These are phyloP conservation scores for Agrenia bidenticulata DNA, from an alignment of 2,888 invertebrate species.

Conservation along the genomic window DNA sequence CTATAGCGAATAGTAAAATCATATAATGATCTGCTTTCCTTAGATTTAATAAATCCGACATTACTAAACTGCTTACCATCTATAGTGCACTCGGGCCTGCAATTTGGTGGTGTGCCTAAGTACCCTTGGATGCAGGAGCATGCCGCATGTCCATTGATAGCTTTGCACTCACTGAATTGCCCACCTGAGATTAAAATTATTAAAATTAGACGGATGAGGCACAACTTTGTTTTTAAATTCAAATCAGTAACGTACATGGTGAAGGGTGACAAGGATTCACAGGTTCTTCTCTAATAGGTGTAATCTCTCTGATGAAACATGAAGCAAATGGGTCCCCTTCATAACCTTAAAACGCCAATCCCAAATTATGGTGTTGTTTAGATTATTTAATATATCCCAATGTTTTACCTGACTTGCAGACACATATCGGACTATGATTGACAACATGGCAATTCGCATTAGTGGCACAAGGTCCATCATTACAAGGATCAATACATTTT, in stretches of 20 bases:
- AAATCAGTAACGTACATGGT: slow-evolving; percentile 53
- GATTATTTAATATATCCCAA: slow-evolving; percentile 5
- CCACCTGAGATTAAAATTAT: slow-evolving; percentile 54
- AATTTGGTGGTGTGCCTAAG: slow-evolving; percentile 65
- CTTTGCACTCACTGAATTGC: slow-evolving; percentile 67
- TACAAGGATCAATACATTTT: slow-evolving; percentile 83
- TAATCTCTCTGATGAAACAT: slow-evolving; percentile 30
- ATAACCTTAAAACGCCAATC: not conserved
- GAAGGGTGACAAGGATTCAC: slow-evolving; percentile 53
- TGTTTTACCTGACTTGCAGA: slow-evolving; percentile 59
- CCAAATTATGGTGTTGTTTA: no score
- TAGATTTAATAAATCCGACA: no score
- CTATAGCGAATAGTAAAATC: not conserved
- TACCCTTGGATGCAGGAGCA: slow-evolving; percentile 66
- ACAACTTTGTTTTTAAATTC: no score
- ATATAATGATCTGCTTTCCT: not conserved
- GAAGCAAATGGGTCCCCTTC: slow-evolving; percentile 36
- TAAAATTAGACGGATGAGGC: not conserved
- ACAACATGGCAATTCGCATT: slow-evolving; percentile 73
- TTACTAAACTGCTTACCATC: no score
- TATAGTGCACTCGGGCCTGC: slow-evolving; percentile 54
- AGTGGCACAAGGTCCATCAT: slow-evolving; percentile 53
- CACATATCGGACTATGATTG: slow-evolving; percentile 77
- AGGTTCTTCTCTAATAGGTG: slow-evolving; percentile 22
- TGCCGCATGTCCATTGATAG: slow-evolving; percentile 65